phyloP scores from a whole-genome alignment of 2,888 invertebrate species.

The Chloromyia formosa region DNA sequence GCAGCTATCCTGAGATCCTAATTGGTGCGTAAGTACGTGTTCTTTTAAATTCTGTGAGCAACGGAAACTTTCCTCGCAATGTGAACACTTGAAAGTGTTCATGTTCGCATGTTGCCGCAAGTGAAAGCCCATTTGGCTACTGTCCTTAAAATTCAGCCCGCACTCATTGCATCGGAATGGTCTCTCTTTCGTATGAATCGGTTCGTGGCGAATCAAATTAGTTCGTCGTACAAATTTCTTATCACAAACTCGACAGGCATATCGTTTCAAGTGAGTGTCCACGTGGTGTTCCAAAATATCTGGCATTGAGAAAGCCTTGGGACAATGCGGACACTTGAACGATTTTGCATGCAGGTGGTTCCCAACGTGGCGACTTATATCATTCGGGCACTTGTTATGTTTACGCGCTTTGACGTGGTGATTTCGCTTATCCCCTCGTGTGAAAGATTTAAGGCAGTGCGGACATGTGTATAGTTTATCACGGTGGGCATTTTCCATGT shows the following conservation, averaged over 20 bases:
- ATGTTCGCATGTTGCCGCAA: conserved; percentile 56
- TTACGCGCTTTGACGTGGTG: too few relatives aligned
- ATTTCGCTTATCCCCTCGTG: too few relatives aligned
- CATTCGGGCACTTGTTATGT: neutral
- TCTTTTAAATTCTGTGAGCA: conserved; percentile 56
- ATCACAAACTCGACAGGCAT: conserved; percentile 48
- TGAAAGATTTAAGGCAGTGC: too few relatives aligned
- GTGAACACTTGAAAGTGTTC: conserved; percentile 55
- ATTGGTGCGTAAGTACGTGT: conserved; percentile 59
- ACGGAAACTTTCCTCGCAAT: conserved; percentile 56
- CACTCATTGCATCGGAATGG: conserved; percentile 51
- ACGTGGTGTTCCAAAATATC: conserved; percentile 48
- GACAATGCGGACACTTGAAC: conserved; percentile 50
- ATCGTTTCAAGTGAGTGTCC: conserved; percentile 49
- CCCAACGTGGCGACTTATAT: neutral
- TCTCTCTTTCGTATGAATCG: conserved; percentile 50
- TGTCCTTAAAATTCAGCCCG: conserved; percentile 45
- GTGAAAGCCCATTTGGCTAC: conserved; percentile 48
- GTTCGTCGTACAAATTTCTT: conserved; percentile 49
- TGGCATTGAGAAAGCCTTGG: conserved; percentile 48
- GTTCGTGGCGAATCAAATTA: conserved; percentile 48
- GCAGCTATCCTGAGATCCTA: too few relatives aligned
- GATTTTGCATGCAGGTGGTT: conserved; percentile 39
- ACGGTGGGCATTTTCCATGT: too few relatives aligned
- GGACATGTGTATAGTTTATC: neutral